Percentiles rank a stretch among this genome's conserved stretches.
Evolutionary conservation across 2,888 invertebrate species (phyloP).

Genomic region (Hartigia nigra): DNA sequence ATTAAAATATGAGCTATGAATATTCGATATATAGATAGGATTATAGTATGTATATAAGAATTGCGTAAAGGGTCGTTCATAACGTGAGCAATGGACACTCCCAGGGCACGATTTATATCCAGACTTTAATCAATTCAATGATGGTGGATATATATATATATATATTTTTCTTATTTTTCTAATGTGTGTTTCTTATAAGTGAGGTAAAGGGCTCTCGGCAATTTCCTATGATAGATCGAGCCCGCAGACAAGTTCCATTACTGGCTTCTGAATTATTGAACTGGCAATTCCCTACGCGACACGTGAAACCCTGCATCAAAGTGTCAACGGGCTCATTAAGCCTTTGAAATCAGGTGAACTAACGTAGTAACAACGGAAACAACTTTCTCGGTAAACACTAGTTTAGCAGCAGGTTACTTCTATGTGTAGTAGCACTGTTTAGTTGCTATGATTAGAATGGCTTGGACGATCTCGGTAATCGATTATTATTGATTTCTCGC

Average conservation of each 20-base stretch:
- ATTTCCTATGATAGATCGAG: constrained; percentile 65
- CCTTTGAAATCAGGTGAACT: constrained; percentile 53
- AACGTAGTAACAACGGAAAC: constrained; percentile 41
- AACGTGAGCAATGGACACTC: neutral
- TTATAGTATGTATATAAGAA: neutral
- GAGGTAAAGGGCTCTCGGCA: constrained; percentile 52
- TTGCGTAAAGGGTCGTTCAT: neutral
- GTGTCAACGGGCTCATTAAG: constrained; percentile 62
- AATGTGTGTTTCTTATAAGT: constrained; percentile 53
- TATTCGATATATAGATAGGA: neutral
- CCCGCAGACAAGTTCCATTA: constrained; percentile 62
- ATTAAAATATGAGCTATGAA: neutral
- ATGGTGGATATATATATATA: constrained; percentile 12
- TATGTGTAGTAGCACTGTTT: neutral
- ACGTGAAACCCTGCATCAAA: constrained; percentile 54
- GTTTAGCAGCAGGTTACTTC: neutral
- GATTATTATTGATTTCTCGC: neutral
- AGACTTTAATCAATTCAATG: constrained; percentile 53
- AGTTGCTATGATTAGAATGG: neutral
- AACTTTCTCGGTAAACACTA: constrained; percentile 31
- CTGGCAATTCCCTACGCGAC: constrained; percentile 58
- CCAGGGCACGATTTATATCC: constrained; percentile 47
- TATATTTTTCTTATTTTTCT: constrained; percentile 47
- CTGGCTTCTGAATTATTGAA: constrained; percentile 62
- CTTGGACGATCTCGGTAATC: neutral